Evolutionary conservation across 2,797 vertebrate species (phyloP).

Genomic region (Anniella stebbinsi): DNA sequence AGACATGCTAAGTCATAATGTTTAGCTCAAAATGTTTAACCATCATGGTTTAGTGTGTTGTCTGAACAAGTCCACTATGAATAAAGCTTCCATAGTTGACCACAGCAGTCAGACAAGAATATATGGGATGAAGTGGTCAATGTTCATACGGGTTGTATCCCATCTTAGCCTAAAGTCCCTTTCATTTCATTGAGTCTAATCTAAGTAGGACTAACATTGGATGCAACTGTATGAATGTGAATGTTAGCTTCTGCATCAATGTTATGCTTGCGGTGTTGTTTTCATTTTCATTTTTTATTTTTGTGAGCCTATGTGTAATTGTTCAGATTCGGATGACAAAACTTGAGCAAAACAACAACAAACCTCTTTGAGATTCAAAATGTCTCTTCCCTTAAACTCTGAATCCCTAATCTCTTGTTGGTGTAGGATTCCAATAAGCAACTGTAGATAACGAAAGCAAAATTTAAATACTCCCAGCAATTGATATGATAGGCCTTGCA

Average conservation of each 20-base stretch:
- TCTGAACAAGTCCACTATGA: too few relatives aligned
- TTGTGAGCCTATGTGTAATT: background rate
- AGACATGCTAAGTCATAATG: too few relatives aligned
- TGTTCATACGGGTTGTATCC: too few relatives aligned
- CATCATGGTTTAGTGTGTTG: too few relatives aligned
- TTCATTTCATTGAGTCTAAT: background rate
- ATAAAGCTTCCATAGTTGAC: too few relatives aligned
- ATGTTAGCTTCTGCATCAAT: background rate
- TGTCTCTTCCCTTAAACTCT: background rate
- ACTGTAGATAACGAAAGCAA: background rate
- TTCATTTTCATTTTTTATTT: background rate
- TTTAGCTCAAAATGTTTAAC: too few relatives aligned
- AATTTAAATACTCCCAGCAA: accelerated
- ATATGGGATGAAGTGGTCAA: too few relatives aligned
- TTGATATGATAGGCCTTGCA: background rate
- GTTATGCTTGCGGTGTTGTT: background rate
- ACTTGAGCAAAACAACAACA: background rate
- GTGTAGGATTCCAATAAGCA: background rate
- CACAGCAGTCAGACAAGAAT: too few relatives aligned
- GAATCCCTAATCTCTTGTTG: background rate
- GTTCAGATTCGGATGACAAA: background rate
- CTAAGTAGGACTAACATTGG: background rate
- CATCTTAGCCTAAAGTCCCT: too few relatives aligned
- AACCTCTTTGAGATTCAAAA: background rate
- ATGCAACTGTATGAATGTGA: background rate